Base-by-base conservation (phyloP, 2,797 vertebrate genomes). In the Rhinoraja longicauda region DNA sequence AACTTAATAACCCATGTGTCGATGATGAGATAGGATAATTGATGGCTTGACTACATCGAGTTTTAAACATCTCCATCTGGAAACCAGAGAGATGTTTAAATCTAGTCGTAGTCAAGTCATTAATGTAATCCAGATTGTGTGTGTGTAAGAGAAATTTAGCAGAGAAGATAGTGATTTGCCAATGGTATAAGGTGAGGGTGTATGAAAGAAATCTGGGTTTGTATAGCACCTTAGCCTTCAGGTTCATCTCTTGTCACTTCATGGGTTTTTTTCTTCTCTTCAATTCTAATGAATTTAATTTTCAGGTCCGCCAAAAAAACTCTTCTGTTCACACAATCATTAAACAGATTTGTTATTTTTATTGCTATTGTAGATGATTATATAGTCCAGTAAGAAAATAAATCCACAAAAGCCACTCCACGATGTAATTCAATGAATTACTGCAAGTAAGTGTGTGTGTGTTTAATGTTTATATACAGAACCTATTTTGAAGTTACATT, bases 351-450 rank as follows among this genome's bases (percentile, higher is more conserved):
- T 91, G 90, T 91, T 91, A 91, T 91, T 91, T 53, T 91, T 91
- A 91, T 91, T 91, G 90, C 90, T 91, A 91, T 70, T 91, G 90
- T 91, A 91, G 90, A 70, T 73, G 70, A 91, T 91, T 72, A 70
- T 72, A 72, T 72, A 91, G 90, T 91, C 67, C 90, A 91, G 90
- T 91, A 91, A 91, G 90, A 91, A 91, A 91, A 91, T 91, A 91
- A 91, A 91, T 91, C 90, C 90, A 91, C 90, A 91, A 91, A 91
- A 91, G 90, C 90, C 64, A 91, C 90, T 91, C 90, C 90, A 91
- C 90, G 72, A 91, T 91, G 90, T 91, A 91, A 91, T 73, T 91
- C 90, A 91, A 72, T 91, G 90, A 91, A 91, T 91, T 91, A 91
- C 90, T 91, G 67, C 67, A 45, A 72, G 26, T 72, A 64, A 36